These are phyloP conservation scores for silkworm (Bombyx mori) DNA, from an alignment of 1,140 invertebrate genomes.

Conservation along the genomic window DNA sequence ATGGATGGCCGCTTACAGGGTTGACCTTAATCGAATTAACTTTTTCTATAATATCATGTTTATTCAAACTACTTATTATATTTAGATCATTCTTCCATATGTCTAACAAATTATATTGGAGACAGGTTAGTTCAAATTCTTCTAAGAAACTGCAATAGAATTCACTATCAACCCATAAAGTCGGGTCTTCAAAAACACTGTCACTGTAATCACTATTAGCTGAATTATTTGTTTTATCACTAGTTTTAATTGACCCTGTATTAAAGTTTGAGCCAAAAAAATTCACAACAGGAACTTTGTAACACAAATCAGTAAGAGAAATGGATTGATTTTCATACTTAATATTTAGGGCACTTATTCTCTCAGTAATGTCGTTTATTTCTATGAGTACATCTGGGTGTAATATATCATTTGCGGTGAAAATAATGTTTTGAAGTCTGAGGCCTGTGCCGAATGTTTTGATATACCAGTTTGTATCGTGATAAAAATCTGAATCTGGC, in stretches of 20 bases:
- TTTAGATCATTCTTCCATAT: conserved; percentile 77
- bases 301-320: conserved; percentile 76
- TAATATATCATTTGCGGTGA: conserved; percentile 78
- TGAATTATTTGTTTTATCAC: conserved; percentile 25
- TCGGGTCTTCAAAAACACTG: conserved; percentile 64
- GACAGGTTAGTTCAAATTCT: conserved; percentile 73
- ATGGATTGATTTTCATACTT: conserved; percentile 43
- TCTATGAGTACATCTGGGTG: conserved; percentile 66
- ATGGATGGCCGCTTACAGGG: conserved; percentile 75
- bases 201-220: conserved; percentile 21
- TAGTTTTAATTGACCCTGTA: conserved; percentile 30
- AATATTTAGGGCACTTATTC: conserved; percentile 45
- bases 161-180: conserved; percentile 63
- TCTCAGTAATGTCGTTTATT: conserved; percentile 42
- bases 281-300: conserved; percentile 71
- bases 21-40: conserved; percentile 75
- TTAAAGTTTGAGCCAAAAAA: conserved; percentile 45
- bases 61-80: conserved; percentile 71
- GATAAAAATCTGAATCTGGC: conserved; percentile 76
- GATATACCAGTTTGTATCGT: conserved; percentile 81
- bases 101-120: conserved; percentile 77
- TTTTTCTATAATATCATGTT: conserved; percentile 74
- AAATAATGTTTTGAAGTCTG: conserved; percentile 74
- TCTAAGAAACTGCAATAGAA: conserved; percentile 74
- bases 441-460: conserved; percentile 76